Base-by-base conservation (phyloP, 1,140 invertebrate species). In the Sipha flava region DNA sequence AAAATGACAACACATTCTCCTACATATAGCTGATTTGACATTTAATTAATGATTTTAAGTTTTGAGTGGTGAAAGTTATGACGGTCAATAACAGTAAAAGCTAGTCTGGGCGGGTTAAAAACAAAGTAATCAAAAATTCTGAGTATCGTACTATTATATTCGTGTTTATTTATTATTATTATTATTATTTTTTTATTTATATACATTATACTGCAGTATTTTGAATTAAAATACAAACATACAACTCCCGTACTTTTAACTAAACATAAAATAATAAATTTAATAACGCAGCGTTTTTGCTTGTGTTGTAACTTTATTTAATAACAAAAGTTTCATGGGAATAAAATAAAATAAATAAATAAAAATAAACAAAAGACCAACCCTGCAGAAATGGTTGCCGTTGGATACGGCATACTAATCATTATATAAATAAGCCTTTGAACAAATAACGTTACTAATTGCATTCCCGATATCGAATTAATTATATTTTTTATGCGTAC, bases 241-340 rank as follows among this genome's bases (percentile, higher is more conserved):
- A 45, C 10, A 68, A 68, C 45, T 68, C 16, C n/a, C 47, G 5
- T 49, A 14, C 29, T 59, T 3, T 29, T n/a, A 70, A 45, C 66
- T 45, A n/a, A 47, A 70, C 66, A 68, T 31, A 47, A 45, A 47
- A 47, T 70, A 70, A 70, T 70, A 70, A 47, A 70, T 70, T 70
- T 70, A 70, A 70, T 47, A 47, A 70, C 66, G 26, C 26, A 12
- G 23, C 23, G 10, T 70, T 70, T 70, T 47, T 18, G 14, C 43
- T 70, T n/a, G 66, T 29, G 7, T 45, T 31, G 1, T 66, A 70
- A 70, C 43, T 29, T 70, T 70, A 70, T 70, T 70, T 70, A 47
- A 70, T 70, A 70, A 70, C 26, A 47, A 47, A 70, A 70, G 66
- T 70, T 70, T 47, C 66, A n/a, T 10, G 66, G 2, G 40, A 70